Evolutionary conservation across 2,113 vertebrate species (phyloP).

Genomic region (Hylia prasina): DNA sequence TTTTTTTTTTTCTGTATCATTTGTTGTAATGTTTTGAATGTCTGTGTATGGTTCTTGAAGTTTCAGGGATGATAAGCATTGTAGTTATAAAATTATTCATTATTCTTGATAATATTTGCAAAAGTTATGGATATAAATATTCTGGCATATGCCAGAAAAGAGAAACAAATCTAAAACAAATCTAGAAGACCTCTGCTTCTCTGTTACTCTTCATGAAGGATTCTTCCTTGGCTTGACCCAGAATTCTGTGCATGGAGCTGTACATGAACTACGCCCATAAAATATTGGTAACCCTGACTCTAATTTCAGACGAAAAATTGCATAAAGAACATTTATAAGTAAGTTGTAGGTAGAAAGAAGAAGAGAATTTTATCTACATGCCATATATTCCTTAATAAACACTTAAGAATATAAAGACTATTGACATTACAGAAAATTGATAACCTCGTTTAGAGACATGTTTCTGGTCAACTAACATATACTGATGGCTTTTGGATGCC

Average conservation of each 20-base stretch:
- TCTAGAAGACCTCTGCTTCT: not conserved
- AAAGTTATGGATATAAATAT: not conserved
- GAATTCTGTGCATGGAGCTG: not conserved
- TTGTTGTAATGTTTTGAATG: conserved; percentile 17
- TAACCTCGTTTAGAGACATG: not conserved
- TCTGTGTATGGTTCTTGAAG: not conserved
- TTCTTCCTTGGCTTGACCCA: not conserved
- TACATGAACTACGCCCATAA: not conserved
- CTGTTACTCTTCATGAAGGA: not conserved
- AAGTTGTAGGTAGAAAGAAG: not conserved
- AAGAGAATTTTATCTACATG: not conserved
- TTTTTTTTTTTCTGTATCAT: not conserved
- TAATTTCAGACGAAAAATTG: not conserved
- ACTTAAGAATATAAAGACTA: not conserved
- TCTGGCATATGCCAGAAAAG: not conserved
- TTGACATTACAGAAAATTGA: not conserved
- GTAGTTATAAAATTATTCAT: conserved; percentile 14
- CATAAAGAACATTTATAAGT: not conserved
- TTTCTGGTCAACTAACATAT: not conserved
- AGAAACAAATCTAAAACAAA: not conserved
- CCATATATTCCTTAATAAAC: not conserved
- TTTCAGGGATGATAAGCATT: not conserved
- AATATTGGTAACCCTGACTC: not conserved
- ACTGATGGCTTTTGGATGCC: not conserved
- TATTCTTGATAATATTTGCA: not conserved